These are phyloP conservation scores for Dioctria rufipes DNA, from an alignment of 2,888 invertebrate species.

Conservation along the genomic window DNA sequence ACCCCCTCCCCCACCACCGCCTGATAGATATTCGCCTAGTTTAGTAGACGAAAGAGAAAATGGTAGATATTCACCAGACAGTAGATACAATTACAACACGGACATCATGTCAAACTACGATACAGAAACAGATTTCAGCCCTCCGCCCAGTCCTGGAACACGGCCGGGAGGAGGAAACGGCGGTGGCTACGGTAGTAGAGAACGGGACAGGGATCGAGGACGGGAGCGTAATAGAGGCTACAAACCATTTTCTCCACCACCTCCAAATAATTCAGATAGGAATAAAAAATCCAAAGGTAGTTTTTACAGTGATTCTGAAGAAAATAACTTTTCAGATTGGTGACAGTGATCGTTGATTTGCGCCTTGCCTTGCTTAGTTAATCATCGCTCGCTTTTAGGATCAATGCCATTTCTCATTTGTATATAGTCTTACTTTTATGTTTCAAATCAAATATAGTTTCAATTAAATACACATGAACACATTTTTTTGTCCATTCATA, in stretches of 20 bases:
- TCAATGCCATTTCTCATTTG: conserved; percentile 8
- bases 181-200: conserved; percentile 6
- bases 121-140: conserved; percentile 80
- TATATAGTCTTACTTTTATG: conserved; percentile 33
- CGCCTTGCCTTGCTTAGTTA: conserved; percentile 14
- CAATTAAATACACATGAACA: conserved; percentile 14
- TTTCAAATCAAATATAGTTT: not conserved
- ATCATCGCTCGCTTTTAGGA: conserved; percentile 3
- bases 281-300: conserved; percentile 59
- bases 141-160: conserved; percentile 75
- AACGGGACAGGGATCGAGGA: conserved; percentile 19
- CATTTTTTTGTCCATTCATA: not conserved
- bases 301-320: conserved; percentile 54
- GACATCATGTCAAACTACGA: conserved; percentile 72
- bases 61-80: conserved; percentile 74
- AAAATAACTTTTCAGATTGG: conserved; percentile 49
- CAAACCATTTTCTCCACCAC: conserved; percentile 51
- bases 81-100: conserved; percentile 72
- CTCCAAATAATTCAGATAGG: conserved; percentile 54
- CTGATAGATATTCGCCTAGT: conserved; percentile 64
- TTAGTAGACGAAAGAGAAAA: conserved; percentile 66
- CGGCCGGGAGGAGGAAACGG: conserved; percentile 66
- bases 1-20: conserved; percentile 69
- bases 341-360: conserved; percentile 7
- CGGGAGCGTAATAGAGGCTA: conserved; percentile 43